These are phyloP conservation scores for Reticulitermes lucifugus DNA, from an alignment of 2,888 invertebrate species.

Conservation along the genomic window DNA sequence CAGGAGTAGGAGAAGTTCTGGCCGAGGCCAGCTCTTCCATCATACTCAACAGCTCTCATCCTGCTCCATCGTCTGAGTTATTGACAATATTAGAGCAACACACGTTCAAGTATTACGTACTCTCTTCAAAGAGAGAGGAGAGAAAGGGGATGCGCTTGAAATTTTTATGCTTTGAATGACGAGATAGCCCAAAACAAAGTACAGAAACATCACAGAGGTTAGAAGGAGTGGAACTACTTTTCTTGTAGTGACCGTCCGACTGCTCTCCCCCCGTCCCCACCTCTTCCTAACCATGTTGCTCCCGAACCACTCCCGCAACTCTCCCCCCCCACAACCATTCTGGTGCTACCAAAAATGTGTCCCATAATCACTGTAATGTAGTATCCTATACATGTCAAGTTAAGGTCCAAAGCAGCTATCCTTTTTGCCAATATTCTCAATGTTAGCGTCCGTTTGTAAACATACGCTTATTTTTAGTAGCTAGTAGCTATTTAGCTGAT, in stretches of 20 bases:
- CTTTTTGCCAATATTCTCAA: not conserved
- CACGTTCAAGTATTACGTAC: not conserved
- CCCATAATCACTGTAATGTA: slow-evolving; percentile 41
- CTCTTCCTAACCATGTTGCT: not conserved
- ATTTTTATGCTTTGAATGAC: slow-evolving; percentile 25
- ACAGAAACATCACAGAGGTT: not conserved
- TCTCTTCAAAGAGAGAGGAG: slow-evolving; percentile 5
- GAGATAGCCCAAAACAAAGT: slow-evolving; percentile 8
- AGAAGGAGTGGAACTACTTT: slow-evolving; percentile 40
- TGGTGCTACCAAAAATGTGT: slow-evolving; percentile 44
- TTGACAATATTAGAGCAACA: slow-evolving; percentile 40
- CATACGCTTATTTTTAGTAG: too few relatives aligned
- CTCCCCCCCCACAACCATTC: not conserved
- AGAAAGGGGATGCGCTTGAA: slow-evolving; percentile 3
- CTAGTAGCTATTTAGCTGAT: too few relatives aligned
- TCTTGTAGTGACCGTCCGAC: slow-evolving; percentile 16
- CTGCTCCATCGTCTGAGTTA: slow-evolving; percentile 18
- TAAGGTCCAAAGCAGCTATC: not conserved
- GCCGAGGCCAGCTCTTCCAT: slow-evolving; percentile 21
- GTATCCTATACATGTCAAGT: not conserved
- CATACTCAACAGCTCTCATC: slow-evolving; percentile 18
- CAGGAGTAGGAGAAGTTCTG: not conserved
- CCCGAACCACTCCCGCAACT: slow-evolving; percentile 2
- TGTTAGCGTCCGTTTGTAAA: not conserved
- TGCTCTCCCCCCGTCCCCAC: slow-evolving; percentile 8